Conservation (phyloP, 2,113 vertebrate genomes). For the Apus apus region DNA sequence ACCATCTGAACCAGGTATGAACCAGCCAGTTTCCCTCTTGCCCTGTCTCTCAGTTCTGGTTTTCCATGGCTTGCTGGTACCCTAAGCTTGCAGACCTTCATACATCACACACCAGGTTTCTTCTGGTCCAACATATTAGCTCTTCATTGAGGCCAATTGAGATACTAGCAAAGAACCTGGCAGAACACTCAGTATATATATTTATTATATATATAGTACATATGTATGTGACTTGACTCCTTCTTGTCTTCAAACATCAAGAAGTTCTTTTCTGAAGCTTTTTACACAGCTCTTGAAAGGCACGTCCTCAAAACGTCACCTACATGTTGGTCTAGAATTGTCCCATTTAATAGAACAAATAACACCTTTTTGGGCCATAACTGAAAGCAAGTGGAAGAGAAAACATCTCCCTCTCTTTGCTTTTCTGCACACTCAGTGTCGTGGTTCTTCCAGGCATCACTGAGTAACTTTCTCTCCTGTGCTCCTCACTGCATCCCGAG, state of each 20-base stretch:
- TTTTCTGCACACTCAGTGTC: not conserved
- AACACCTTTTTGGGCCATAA: not conserved
- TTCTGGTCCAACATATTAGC: not conserved
- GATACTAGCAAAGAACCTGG: not conserved
- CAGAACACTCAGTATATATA: not conserved
- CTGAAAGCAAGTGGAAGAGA: not conserved
- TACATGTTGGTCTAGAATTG: not conserved
- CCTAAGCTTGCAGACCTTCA: not conserved
- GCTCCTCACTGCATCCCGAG: not conserved
- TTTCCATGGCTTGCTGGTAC: not conserved
- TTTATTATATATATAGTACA: too few species aligned
- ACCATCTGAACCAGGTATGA: not conserved
- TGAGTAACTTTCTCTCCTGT: not conserved
- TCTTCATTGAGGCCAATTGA: not conserved
- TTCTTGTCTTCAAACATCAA: not conserved
- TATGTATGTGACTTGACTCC: not conserved
- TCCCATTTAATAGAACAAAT: not conserved
- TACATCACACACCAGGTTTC: not conserved
- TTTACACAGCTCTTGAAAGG: not conserved
- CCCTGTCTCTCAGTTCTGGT: fast-evolving
- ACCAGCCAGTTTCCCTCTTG: fast-evolving
- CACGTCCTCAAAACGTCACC: not conserved
- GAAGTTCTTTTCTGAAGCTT: not conserved
- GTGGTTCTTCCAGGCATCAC: not conserved
- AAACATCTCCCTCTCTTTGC: not conserved